Conservation (phyloP, 2,113 vertebrate species). For the Sprattus sprattus region DNA sequence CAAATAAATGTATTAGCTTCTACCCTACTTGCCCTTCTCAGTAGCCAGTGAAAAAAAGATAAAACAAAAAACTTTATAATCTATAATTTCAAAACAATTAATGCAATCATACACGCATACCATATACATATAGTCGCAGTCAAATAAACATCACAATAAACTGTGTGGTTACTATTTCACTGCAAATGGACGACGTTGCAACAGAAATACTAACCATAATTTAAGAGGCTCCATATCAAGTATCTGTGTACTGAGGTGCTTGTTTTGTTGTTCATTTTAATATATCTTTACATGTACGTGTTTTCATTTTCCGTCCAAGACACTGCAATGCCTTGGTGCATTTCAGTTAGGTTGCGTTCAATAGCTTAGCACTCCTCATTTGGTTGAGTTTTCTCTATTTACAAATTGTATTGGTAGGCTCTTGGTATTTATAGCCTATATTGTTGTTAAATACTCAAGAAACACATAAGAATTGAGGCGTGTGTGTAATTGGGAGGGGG, state of each 20-base stretch:
- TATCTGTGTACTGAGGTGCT: neutral
- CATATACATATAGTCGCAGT: neutral
- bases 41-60: neutral
- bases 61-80: neutral
- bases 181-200: neutral
- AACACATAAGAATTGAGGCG: constrained; percentile 17
- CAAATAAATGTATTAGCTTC: neutral
- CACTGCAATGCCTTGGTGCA: neutral
- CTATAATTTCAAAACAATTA: neutral
- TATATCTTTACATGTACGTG: neutral
- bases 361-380: neutral
- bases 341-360: neutral
- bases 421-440: neutral
- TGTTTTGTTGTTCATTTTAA: neutral
- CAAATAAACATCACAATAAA: neutral
- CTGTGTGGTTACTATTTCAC: neutral
- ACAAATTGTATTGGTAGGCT: neutral
- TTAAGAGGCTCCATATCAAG: neutral
- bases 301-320: constrained; percentile 5
- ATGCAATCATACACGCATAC: neutral
- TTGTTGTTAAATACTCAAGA: neutral
- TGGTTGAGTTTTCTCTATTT: neutral
- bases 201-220: neutral
- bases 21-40: neutral
- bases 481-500: constrained; percentile 24